These are phyloP conservation scores for Xanthorhoe designata DNA, from an alignment of 2,888 invertebrate genomes.

Conservation along the genomic window DNA sequence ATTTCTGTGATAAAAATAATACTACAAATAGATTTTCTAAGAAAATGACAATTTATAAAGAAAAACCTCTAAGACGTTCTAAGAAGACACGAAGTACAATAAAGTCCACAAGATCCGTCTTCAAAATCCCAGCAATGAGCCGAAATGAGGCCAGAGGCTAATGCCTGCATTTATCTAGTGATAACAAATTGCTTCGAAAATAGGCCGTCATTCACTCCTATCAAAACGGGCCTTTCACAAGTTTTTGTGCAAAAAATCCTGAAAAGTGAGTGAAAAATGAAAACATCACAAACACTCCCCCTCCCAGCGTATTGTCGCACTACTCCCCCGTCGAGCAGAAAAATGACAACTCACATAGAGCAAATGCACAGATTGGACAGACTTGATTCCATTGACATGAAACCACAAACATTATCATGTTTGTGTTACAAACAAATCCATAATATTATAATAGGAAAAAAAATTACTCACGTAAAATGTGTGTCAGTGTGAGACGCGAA, in stretches of 20 bases:
- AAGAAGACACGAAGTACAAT: background rate
- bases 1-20: too few relatives aligned
- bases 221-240: constrained; percentile 58
- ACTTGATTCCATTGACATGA: background rate
- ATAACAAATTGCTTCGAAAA: constrained; percentile 45
- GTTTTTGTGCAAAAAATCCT: constrained; percentile 57
- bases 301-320: constrained; percentile 70
- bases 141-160: constrained; percentile 5
- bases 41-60: background rate
- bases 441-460: too few relatives aligned
- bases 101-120: background rate
- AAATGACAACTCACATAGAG: constrained; percentile 70
- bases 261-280: constrained; percentile 79
- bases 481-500: too few relatives aligned
- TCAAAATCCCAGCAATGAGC: background rate
- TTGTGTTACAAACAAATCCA: too few relatives aligned
- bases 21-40: too few relatives aligned
- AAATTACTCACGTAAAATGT: too few relatives aligned
- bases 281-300: constrained; percentile 72
- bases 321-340: constrained; percentile 67
- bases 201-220: constrained; percentile 47
- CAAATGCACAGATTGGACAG: constrained; percentile 34
- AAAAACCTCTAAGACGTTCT: background rate
- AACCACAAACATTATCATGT: too few relatives aligned
- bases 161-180: constrained; percentile 21